Percentiles rank a stretch among this genome's conserved stretches.
Conservation (phyloP, 2,888 invertebrate genomes). For the Plebejus argus region DNA sequence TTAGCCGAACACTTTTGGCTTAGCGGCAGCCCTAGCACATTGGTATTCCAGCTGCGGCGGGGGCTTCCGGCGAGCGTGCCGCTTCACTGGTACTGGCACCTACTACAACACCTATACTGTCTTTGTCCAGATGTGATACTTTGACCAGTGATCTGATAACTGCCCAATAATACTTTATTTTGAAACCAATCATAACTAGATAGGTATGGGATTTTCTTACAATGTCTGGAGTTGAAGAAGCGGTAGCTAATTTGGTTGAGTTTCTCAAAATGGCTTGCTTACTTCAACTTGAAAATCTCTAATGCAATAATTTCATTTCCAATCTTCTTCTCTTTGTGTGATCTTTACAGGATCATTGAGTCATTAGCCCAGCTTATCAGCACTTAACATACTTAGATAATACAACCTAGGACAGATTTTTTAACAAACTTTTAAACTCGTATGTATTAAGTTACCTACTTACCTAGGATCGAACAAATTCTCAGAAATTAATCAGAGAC, state of each 20-base stretch:
- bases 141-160: neutral
- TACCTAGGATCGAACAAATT: no score
- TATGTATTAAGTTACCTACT: no score
- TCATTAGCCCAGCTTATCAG: no score
- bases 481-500: no score
- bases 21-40: neutral
- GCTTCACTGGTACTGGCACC: constrained; percentile 13
- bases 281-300: neutral
- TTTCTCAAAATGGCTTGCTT: neutral
- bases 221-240: neutral
- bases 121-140: neutral
- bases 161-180: no score
- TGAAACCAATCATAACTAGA: no score
- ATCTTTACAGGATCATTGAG: neutral
- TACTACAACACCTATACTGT: neutral
- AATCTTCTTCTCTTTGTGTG: neutral
- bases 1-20: neutral
- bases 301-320: neutral
- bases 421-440: no score
- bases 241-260: neutral
- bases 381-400: no score
- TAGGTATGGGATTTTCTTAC: neutral
- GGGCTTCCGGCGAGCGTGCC: constrained; percentile 38
- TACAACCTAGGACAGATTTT: no score
- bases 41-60: constrained; percentile 60